phyloP scores from a whole-genome alignment of 2,113 vertebrate species.

The Indicator indicator region DNA sequence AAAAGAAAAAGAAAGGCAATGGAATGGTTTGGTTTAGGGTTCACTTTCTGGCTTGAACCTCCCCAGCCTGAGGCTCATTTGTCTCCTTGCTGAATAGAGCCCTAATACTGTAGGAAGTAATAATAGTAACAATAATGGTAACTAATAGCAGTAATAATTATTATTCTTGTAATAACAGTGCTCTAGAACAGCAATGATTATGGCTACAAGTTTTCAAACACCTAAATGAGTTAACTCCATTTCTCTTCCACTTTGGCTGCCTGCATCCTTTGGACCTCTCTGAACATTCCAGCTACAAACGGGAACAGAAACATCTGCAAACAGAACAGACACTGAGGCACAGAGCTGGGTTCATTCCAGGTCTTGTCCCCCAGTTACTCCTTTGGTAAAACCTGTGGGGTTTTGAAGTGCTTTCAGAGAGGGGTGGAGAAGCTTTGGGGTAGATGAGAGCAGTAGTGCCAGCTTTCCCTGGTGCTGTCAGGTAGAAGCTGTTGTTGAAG shows the following conservation, averaged over 20 bases:
- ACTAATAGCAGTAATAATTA: slow-evolving; percentile 37
- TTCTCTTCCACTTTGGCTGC: not conserved
- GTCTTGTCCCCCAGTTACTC: not conserved
- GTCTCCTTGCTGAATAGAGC: not conserved
- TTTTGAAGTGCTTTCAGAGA: accelerated
- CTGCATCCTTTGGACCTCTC: not conserved
- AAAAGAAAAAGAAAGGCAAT: not conserved
- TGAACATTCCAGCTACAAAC: not conserved
- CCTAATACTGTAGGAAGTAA: slow-evolving; percentile 1
- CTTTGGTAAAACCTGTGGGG: accelerated
- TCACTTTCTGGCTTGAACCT: slow-evolving; percentile 32
- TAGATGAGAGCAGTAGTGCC: not conserved
- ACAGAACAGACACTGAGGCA: accelerated
- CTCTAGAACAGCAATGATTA: not conserved
- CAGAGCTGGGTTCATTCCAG: accelerated
- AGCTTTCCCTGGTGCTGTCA: not conserved
- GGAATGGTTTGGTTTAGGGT: not conserved
- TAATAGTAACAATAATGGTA: slow-evolving; percentile 44
- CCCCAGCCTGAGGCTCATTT: not conserved
- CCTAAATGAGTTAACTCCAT: not conserved
- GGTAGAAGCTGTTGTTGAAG: not conserved
- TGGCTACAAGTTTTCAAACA: not conserved
- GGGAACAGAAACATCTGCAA: not conserved
- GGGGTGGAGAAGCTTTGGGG: not conserved
- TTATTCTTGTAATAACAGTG: not conserved